Base-by-base conservation (phyloP, 1,140 invertebrate species). In the Lepidurus couesii region DNA sequence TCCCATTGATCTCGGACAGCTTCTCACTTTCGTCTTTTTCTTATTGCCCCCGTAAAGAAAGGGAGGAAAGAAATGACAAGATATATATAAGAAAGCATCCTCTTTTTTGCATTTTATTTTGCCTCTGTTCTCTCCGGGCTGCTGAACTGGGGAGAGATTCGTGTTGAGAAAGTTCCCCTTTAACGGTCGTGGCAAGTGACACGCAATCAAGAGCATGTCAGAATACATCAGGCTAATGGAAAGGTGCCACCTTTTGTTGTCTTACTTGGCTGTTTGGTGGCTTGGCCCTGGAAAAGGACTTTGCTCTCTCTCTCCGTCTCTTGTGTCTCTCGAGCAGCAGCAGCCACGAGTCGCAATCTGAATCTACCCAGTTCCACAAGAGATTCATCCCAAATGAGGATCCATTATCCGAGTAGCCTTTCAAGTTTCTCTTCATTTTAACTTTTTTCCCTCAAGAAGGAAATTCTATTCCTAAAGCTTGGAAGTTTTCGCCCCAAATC, bases 141-240 rank as follows among this genome's bases (percentile, higher is more conserved):
- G 53, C 6, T 21, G 53, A 65, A 65, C 53, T 65, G 16, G 53
- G 21, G 21, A 21, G 16, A n/a, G 8, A 13, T n/a, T 13, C 53
- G 53, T 65, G 16, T 65, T 13, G 53, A 21, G 6, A 65, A 65
- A 21, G 8, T 65, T 65, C 53, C 53, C 53, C 7, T 65, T 65
- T 65, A 65, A 65, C 53, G 53, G 53, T 65, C 53, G 53, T 65
- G 53, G 16, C 53, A 65, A 65, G 53, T 65, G 53, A 65, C 53
- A 65, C 53, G 53, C 53, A 65, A 65, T 65, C 53, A 65, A 65
- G 53, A 21, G 53, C 53, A 65, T 65, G 53, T 65, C 53, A 65
- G 53, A 65, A 65, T 65, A 65, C 53, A 65, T 65, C 53, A 65
- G 53, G 53, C 53, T 65, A 65, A 65, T 65, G 53, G 53, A 65